phyloP scores from a whole-genome alignment of 2,113 vertebrate species.

The Promerops cafer region DNA sequence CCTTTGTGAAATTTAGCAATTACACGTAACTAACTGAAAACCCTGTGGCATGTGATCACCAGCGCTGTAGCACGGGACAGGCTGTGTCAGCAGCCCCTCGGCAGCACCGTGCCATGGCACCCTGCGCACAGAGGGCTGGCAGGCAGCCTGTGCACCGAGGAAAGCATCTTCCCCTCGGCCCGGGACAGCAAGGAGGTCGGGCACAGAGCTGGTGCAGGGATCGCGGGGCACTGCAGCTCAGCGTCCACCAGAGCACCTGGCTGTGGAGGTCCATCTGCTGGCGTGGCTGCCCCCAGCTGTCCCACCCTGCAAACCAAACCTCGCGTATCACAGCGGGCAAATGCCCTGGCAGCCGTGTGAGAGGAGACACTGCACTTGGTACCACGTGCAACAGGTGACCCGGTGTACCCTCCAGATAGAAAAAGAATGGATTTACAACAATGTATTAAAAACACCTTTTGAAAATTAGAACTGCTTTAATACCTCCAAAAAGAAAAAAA shows the following conservation, averaged over 20 bases:
- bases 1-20: not conserved
- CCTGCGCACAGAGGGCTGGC: fast-evolving
- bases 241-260: not conserved
- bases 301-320: not conserved
- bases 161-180: fast-evolving
- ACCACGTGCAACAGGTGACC: not conserved
- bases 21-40: not conserved
- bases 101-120: fast-evolving
- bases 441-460: not conserved
- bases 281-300: fast-evolving
- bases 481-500: not conserved
- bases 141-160: not conserved
- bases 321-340: fast-evolving
- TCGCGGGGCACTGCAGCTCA: fast-evolving
- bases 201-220: fast-evolving
- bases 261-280: not conserved
- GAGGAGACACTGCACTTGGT: fast-evolving
- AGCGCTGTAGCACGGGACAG: fast-evolving
- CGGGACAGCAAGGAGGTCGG: fast-evolving
- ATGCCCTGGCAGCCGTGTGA: fast-evolving
- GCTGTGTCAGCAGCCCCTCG: fast-evolving
- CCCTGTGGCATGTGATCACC: fast-evolving
- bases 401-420: not conserved
- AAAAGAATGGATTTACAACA: not conserved
- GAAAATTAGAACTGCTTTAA: not conserved